These are phyloP conservation scores for Pangasianodon hypophthalmus DNA, from an alignment of 2,113 vertebrate species.

Conservation along the genomic window DNA sequence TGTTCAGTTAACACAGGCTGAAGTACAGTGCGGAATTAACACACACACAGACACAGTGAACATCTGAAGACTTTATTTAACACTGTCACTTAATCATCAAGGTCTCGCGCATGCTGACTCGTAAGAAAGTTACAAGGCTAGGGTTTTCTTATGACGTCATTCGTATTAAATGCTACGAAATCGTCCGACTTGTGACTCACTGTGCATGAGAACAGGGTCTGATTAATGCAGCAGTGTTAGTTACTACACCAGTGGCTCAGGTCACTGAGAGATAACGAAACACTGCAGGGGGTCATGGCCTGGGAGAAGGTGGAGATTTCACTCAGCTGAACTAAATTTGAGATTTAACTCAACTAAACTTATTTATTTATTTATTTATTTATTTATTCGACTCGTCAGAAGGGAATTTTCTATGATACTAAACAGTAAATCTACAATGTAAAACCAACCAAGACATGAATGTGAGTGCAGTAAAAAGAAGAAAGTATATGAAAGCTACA, in stretches of 20 bases:
- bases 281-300: background rate
- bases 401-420: background rate
- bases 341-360: too few relatives aligned
- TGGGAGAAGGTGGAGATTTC: background rate
- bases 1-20: constrained; percentile 18
- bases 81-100: background rate
- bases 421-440: background rate
- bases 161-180: background rate
- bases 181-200: background rate
- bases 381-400: background rate
- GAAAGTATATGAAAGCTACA: background rate
- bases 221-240: background rate
- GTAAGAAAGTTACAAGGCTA: too few relatives aligned
- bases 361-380: background rate
- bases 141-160: background rate
- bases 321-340: too few relatives aligned
- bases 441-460: background rate
- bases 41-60: background rate
- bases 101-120: background rate
- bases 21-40: background rate
- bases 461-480: background rate
- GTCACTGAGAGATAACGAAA: background rate
- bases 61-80: background rate
- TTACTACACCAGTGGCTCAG: background rate
- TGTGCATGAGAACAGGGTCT: background rate